These are phyloP conservation scores for Pristionchus maxplancki DNA, from an alignment of 2,888 invertebrate species.

Conservation along the genomic window DNA sequence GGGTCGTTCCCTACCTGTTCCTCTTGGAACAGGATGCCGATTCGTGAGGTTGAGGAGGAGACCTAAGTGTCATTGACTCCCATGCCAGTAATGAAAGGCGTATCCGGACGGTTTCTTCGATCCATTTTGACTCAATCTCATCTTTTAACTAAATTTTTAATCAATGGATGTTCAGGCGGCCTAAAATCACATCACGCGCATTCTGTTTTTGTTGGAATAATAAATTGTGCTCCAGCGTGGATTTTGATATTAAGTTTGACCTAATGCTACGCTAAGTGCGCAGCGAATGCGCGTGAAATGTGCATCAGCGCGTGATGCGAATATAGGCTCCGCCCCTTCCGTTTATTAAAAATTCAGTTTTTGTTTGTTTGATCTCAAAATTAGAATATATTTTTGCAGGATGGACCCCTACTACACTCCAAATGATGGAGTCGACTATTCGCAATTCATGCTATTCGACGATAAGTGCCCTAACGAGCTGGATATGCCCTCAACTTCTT, in stretches of 20 bases:
- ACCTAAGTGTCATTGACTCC: conserved; percentile 43
- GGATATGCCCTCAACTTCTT: conserved; percentile 36
- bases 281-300: neutral
- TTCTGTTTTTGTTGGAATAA: no score
- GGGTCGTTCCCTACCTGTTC: conserved; percentile 33
- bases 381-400: neutral
- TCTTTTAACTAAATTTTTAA: neutral
- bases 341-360: neutral
- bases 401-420: conserved; percentile 41
- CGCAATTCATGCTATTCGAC: neutral
- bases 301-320: neutral
- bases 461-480: neutral
- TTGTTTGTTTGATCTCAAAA: neutral
- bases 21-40: conserved; percentile 22
- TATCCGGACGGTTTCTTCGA: neutral
- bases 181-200: neutral
- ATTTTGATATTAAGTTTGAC: neutral
- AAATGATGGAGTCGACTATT: neutral
- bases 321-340: neutral
- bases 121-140: conserved; percentile 12
- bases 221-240: no score
- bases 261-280: neutral
- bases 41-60: conserved; percentile 52
- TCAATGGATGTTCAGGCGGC: neutral
- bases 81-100: conserved; percentile 29